Conservation (phyloP, 2,113 vertebrate genomes). For the Ploceus nigricollis region DNA sequence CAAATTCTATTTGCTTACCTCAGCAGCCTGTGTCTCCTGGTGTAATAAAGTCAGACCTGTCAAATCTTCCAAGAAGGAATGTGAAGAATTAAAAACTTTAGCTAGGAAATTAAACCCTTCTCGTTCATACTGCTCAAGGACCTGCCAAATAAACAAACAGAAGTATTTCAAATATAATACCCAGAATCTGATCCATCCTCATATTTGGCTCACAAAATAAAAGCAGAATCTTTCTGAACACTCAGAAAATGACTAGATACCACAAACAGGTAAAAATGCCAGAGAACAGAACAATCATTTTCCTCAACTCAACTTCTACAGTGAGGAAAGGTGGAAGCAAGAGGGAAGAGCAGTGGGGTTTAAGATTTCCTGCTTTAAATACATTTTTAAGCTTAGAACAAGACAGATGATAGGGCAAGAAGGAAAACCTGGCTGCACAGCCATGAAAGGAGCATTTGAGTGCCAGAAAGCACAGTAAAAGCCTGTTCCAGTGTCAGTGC, state of each 20-base stretch:
- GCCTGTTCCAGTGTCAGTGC: background rate
- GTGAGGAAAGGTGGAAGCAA: background rate
- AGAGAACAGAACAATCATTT: background rate
- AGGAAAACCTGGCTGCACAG: background rate
- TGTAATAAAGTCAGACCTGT: conserved; percentile 94
- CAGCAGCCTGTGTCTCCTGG: conserved; percentile 96
- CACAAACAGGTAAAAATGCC: background rate
- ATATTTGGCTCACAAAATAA: background rate
- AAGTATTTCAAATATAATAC: background rate
- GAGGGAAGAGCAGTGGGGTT: background rate
- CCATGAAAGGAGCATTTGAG: background rate
- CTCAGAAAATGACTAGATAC: background rate
- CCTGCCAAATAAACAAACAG: conserved; percentile 74
- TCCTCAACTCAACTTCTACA: background rate
- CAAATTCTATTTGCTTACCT: conserved; percentile 77
- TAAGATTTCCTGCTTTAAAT: background rate
- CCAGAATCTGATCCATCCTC: background rate
- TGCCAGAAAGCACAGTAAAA: background rate
- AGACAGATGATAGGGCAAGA: background rate
- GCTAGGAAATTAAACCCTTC: conserved; percentile 92
- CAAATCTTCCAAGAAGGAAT: conserved; percentile 97
- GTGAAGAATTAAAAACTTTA: conserved; percentile 97
- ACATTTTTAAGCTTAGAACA: background rate
- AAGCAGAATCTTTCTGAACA: background rate
- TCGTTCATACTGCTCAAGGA: conserved; percentile 89